These are phyloP conservation scores for Myotis yumanensis DNA, from an alignment of 2,113 vertebrate genomes.

Conservation along the genomic window DNA sequence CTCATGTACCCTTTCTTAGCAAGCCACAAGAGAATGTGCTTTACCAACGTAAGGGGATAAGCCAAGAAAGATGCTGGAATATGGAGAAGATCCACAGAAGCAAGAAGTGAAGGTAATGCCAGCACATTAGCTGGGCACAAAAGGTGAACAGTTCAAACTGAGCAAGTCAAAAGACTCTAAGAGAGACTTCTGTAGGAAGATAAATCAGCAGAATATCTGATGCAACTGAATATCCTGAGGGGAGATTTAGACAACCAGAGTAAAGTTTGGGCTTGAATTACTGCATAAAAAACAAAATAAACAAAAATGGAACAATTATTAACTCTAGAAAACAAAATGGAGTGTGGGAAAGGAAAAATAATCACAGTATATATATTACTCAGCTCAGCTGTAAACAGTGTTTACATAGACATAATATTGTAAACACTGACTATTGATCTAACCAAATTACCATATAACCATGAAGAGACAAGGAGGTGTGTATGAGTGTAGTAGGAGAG, in stretches of 20 bases:
- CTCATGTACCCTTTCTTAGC: not conserved
- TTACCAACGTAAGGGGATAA: not conserved
- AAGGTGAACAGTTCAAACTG: not conserved
- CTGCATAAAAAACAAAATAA: constrained; percentile 42
- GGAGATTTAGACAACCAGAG: not conserved
- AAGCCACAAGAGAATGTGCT: not conserved
- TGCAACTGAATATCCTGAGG: not conserved
- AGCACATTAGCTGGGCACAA: not conserved
- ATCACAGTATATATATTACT: constrained; percentile 4
- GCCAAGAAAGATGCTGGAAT: not conserved
- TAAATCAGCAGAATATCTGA: not conserved
- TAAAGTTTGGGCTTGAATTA: not conserved
- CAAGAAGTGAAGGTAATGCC: not conserved
- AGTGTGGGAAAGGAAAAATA: constrained; percentile 31
- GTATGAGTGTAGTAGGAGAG: not conserved
- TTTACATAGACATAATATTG: constrained; percentile 39
- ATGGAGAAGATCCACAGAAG: not conserved
- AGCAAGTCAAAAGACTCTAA: not conserved
- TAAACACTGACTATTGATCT: constrained; percentile 56
- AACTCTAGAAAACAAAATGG: constrained; percentile 56
- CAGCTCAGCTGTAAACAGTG: not conserved
- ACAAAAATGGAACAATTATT: constrained; percentile 38
- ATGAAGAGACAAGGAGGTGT: constrained; percentile 18
- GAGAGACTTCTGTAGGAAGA: constrained; percentile 18
- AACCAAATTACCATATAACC: constrained; percentile 48